Conservation (phyloP, 1,140 invertebrate genomes). For the Gyrodactylus bullatarudis region DNA sequence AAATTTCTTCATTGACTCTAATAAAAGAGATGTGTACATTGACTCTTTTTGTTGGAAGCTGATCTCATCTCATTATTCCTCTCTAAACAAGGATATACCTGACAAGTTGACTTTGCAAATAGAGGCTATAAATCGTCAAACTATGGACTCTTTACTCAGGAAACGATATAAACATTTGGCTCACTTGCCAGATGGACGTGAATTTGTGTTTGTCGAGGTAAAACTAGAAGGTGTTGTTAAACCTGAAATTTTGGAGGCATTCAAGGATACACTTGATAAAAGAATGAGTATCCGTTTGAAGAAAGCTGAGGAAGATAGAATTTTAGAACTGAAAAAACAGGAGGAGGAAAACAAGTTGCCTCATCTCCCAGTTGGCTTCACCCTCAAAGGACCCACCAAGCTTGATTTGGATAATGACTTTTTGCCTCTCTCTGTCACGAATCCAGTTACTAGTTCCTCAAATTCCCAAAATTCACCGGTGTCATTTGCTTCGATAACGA, state of each 20-base stretch:
- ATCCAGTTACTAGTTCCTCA: neutral
- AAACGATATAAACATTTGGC: neutral
- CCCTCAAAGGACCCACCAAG: neutral
- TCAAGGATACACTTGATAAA: neutral
- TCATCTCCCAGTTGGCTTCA: neutral
- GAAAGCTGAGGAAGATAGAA: neutral
- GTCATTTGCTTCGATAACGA: neutral
- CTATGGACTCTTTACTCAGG: neutral
- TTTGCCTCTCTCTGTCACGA: neutral
- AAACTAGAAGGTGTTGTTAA: neutral
- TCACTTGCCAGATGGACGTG: neutral
- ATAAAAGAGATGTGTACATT: neutral
- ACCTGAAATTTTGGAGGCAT: neutral
- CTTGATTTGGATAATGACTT: neutral
- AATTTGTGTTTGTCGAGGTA: neutral
- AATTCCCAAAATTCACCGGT: neutral
- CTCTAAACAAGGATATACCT: neutral
- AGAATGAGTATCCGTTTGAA: neutral
- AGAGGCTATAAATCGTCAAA: neutral
- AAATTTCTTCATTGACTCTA: neutral
- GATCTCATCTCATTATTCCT: neutral
- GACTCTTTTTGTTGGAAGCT: neutral
- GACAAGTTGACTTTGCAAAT: neutral
- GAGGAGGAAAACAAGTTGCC: neutral
- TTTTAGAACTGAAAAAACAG: neutral